A percentile compares a stretch with the other conserved stretches of the same genome.
phyloP scores from a whole-genome alignment of 2,113 vertebrate genomes.

The Campylomormyrus tamandua region DNA sequence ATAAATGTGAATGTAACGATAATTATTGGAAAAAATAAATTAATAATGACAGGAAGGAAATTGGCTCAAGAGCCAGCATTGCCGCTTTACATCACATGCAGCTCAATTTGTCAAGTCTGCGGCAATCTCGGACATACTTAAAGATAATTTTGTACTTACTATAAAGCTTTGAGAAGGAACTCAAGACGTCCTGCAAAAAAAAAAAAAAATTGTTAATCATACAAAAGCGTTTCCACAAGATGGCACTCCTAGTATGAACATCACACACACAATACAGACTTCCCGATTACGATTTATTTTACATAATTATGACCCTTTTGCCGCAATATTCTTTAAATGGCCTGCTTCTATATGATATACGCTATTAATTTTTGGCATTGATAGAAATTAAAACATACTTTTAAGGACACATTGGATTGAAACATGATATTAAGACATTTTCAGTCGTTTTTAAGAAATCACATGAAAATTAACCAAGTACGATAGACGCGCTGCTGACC shows the following conservation, averaged over 20 bases:
- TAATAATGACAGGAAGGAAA: background rate
- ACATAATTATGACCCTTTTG: background rate
- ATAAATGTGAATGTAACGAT: background rate
- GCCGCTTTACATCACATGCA: background rate
- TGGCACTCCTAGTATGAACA: conserved; percentile 41
- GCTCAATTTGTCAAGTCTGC: background rate
- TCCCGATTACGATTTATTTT: background rate
- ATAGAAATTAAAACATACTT: background rate
- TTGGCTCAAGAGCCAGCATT: background rate
- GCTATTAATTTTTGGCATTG: background rate
- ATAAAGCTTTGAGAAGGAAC: background rate
- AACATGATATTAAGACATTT: background rate
- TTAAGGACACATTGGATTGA: background rate
- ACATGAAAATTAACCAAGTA: background rate
- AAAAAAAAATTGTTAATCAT: background rate
- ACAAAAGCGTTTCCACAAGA: conserved; percentile 48
- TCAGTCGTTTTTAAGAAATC: background rate
- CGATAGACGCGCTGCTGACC: background rate
- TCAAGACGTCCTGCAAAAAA: background rate
- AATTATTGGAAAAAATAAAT: background rate
- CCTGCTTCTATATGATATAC: background rate
- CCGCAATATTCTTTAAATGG: background rate
- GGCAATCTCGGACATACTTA: background rate
- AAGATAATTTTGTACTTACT: background rate
- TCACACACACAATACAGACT: background rate